Evolutionary conservation across 2,797 vertebrate genomes (phyloP).

Genomic region (Poliocrania exsul): DNA sequence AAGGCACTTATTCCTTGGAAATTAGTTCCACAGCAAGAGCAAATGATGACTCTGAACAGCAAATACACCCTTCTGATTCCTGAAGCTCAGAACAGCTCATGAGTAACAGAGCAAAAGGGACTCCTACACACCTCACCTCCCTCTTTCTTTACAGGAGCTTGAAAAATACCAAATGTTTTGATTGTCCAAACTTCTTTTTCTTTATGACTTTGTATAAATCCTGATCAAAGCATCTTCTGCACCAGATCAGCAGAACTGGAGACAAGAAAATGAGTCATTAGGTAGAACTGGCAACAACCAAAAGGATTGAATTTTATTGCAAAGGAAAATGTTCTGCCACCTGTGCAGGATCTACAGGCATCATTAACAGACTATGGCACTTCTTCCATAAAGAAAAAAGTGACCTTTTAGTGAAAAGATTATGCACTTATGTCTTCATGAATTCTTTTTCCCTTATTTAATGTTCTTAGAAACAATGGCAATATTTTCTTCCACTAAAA

Average conservation of each 20-base stretch:
- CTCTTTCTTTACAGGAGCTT: not conserved
- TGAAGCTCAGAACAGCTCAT: not conserved
- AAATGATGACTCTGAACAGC: not conserved
- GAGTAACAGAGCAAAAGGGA: not conserved
- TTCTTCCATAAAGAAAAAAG: not conserved
- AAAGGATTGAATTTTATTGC: not conserved
- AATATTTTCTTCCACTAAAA: not conserved
- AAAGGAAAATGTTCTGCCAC: not conserved
- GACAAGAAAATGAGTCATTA: not conserved
- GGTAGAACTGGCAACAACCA: not conserved
- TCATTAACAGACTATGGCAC: not conserved
- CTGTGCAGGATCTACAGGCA: not conserved
- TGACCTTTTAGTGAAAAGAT: not conserved
- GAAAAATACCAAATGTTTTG: not conserved
- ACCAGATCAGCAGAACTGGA: not conserved
- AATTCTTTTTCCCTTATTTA: not conserved
- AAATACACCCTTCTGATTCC: not conserved
- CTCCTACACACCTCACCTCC: not conserved
- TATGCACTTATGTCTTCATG: too few relatives aligned
- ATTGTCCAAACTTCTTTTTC: not conserved
- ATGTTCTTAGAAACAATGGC: not conserved
- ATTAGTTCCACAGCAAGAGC: not conserved
- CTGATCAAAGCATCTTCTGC: not conserved
- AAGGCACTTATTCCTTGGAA: not conserved
- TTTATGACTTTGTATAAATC: not conserved